Evolutionary conservation across 2,888 invertebrate genomes (phyloP).

Genomic region (Cistogaster globosa): DNA sequence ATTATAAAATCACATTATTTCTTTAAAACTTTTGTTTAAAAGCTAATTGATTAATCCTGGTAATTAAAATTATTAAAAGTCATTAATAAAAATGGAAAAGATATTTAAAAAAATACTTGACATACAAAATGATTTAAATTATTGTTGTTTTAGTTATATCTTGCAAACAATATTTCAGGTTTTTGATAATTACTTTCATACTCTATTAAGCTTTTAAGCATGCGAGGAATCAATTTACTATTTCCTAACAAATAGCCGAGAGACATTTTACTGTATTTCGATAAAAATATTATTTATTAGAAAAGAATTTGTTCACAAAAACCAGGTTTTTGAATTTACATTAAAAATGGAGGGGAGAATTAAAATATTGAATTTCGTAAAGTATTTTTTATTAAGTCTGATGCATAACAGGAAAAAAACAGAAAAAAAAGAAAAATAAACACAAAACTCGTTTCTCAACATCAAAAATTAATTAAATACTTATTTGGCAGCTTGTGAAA

Average conservation of each 20-base stretch:
- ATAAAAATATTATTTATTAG: background rate
- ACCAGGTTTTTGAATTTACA: background rate
- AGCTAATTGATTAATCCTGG: too few relatives aligned
- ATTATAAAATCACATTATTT: too few relatives aligned
- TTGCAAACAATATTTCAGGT: too few relatives aligned
- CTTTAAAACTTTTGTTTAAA: too few relatives aligned
- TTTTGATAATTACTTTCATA: too few relatives aligned
- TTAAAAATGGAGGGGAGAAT: background rate
- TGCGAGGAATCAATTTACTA: too few relatives aligned
- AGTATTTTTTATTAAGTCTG: background rate
- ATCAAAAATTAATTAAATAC: conserved; percentile 17
- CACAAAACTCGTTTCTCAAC: background rate
- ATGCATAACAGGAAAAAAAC: background rate
- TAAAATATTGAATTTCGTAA: background rate
- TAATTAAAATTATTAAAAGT: too few relatives aligned
- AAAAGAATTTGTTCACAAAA: background rate
- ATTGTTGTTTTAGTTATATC: too few relatives aligned
- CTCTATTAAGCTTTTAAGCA: too few relatives aligned
- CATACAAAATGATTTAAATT: too few relatives aligned
- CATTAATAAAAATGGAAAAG: too few relatives aligned
- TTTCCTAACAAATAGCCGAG: background rate
- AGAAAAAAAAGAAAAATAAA: background rate
- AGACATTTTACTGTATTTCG: background rate
- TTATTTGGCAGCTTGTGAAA: background rate
- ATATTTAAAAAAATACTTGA: too few relatives aligned